phyloP scores from a whole-genome alignment of 2,113 vertebrate genomes.

The Piaya cayana region DNA sequence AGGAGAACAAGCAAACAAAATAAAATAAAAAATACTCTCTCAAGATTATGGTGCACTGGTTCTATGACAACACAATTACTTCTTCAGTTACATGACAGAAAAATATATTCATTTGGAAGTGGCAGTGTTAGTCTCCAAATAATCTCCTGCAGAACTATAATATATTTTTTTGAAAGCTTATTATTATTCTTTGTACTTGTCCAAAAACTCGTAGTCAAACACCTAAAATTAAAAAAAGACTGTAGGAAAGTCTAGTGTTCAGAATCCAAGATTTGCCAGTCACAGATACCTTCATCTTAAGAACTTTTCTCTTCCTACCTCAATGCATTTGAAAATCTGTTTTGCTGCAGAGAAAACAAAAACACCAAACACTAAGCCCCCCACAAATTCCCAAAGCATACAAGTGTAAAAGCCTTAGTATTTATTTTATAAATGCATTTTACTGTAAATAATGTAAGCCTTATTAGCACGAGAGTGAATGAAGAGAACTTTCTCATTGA shows the following conservation, averaged over 20 bases:
- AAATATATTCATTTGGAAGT: neutral
- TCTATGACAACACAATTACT: neutral
- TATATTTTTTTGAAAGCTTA: neutral
- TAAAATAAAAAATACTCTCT: neutral
- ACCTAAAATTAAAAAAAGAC: neutral
- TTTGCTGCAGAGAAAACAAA: neutral
- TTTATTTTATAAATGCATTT: neutral
- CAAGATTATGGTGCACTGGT: neutral
- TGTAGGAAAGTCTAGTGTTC: neutral
- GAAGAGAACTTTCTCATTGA: neutral
- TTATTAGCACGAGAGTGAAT: neutral
- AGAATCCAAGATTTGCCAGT: neutral
- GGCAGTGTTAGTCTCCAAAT: neutral
- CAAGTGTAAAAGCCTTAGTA: neutral
- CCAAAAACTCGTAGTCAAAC: neutral
- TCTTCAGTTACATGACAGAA: neutral
- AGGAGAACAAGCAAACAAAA: neutral
- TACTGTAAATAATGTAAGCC: neutral
- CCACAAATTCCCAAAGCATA: neutral
- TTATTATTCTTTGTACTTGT: neutral
- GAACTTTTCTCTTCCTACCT: neutral
- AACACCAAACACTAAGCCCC: too few relatives aligned
- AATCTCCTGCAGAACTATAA: neutral
- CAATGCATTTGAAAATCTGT: fast-evolving
- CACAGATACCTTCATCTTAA: neutral